Evolutionary conservation across 2,888 invertebrate genomes (phyloP).

Genomic region (Limnephilus rhombicus): DNA sequence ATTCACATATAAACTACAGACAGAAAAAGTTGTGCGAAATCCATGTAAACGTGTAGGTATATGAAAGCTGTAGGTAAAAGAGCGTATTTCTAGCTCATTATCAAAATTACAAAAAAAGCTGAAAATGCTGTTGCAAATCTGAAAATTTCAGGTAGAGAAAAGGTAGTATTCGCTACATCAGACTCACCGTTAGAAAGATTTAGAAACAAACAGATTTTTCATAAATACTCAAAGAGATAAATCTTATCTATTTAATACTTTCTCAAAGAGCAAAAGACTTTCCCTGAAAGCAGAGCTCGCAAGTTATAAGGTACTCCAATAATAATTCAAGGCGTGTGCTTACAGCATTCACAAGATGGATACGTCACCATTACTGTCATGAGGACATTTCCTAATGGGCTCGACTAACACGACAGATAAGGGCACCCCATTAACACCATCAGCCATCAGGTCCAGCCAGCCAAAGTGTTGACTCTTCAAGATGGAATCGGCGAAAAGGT

Average conservation of each 20-base stretch:
- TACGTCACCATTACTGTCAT: conserved; percentile 11
- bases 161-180: no score
- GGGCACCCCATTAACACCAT: conserved; percentile 12
- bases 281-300: not conserved
- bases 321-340: not conserved
- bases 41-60: not conserved
- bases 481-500: not conserved
- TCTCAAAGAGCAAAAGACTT: not conserved
- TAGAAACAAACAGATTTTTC: no score
- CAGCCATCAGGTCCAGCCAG: not conserved
- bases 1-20: no score
- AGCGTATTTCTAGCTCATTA: not conserved
- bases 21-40: no score
- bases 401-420: not conserved
- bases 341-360: not conserved
- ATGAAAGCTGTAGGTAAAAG: not conserved
- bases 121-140: not conserved
- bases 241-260: not conserved
- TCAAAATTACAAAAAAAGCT: not conserved
- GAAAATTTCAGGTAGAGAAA: no score
- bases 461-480: not conserved
- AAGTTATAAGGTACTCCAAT: not conserved
- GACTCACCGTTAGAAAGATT: no score
- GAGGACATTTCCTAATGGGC: not conserved
- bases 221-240: no score